These are phyloP conservation scores for Hippocampus zosterae DNA, from an alignment of 2,113 vertebrate species.

Conservation along the genomic window DNA sequence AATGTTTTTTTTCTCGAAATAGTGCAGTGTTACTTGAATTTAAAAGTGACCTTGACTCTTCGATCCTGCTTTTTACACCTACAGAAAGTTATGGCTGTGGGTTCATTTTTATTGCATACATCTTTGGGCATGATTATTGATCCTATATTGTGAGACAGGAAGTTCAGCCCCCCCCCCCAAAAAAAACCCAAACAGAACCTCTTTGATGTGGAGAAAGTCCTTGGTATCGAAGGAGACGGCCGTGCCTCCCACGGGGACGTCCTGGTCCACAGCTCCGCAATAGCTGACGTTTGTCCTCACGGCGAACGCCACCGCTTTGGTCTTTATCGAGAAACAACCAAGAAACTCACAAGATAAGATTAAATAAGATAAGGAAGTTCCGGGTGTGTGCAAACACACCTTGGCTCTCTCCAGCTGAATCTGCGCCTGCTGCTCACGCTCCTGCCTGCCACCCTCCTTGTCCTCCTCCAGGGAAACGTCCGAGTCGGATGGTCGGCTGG, in stretches of 20 bases:
- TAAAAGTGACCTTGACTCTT: no score
- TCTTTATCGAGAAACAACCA: conserved; percentile 58
- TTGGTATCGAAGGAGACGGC: conserved; percentile 95
- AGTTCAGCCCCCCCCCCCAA: no score
- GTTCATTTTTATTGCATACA: no score
- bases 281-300: conserved; percentile 96
- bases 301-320: conserved; percentile 92
- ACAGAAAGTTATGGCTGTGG: no score
- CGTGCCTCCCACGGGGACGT: conserved; percentile 92
- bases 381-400: conserved; percentile 59
- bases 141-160: no score
- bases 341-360: background rate
- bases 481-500: conserved; percentile 97
- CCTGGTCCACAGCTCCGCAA: conserved; percentile 92
- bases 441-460: conserved; percentile 89
- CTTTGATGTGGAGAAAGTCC: conserved; percentile 98
- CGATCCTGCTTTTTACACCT: no score
- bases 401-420: conserved; percentile 95
- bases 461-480: conserved; percentile 98
- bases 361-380: background rate
- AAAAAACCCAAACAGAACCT: conserved; percentile 58
- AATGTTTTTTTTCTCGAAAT: no score
- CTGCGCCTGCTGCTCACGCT: conserved; percentile 91
- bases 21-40: no score
- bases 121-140: no score